These are phyloP conservation scores for Lycocorax pyrrhopterus DNA, from an alignment of 2,113 vertebrate genomes.

Conservation along the genomic window DNA sequence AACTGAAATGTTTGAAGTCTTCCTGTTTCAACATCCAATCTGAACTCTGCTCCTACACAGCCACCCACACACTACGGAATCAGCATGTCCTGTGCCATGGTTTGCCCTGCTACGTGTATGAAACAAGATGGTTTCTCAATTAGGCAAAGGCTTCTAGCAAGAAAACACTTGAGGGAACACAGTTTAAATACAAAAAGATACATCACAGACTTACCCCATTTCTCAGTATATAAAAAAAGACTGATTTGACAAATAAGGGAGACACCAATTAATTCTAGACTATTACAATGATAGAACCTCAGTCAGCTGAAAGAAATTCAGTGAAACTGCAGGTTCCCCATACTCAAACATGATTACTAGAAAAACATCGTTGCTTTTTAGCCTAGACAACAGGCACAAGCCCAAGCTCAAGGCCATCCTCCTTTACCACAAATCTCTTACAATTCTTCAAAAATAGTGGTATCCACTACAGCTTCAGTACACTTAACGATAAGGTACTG, in stretches of 20 bases:
- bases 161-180: background rate
- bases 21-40: background rate
- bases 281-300: background rate
- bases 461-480: background rate
- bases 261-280: background rate
- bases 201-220: background rate
- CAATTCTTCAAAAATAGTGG: background rate
- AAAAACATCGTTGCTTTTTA: background rate
- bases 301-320: background rate
- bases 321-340: background rate
- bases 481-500: background rate
- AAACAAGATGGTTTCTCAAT: background rate
- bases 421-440: background rate
- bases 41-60: background rate
- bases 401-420: background rate
- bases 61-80: background rate
- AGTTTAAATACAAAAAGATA: background rate
- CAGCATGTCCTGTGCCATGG: background rate
- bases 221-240: background rate
- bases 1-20: background rate
- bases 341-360: background rate
- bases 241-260: background rate
- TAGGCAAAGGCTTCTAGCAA: background rate
- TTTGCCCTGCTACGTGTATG: fast-evolving
- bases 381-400: background rate